A percentile compares a stretch with the other conserved stretches of the same genome.
These are phyloP conservation scores for Eriosoma lanigerum DNA, from an alignment of 1,140 invertebrate genomes.

Conservation along the genomic window DNA sequence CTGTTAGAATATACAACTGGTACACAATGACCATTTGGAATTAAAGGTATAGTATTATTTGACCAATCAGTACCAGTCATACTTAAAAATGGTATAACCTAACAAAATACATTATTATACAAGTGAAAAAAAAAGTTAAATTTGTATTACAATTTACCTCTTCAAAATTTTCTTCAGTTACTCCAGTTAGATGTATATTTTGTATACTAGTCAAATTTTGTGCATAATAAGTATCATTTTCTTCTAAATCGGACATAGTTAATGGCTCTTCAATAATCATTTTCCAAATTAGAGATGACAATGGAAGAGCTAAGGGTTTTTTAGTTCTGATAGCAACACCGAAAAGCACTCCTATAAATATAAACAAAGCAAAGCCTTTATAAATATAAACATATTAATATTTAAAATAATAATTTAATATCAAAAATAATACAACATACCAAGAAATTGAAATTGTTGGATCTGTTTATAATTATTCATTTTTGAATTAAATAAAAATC, in stretches of 20 bases:
- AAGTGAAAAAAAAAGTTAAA: not conserved
- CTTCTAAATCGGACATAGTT: conserved; percentile 67
- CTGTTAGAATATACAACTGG: conserved; percentile 67
- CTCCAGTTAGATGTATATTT: conserved; percentile 64
- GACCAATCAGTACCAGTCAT: conserved; percentile 69
- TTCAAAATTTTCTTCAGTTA: conserved; percentile 67
- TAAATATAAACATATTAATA: not conserved
- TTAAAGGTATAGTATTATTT: conserved; percentile 65
- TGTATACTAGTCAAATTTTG: conserved; percentile 65
- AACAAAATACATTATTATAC: not conserved
- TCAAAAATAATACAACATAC: conserved; percentile 54
- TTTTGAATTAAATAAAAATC: conserved; percentile 67
- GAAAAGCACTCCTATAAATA: conserved; percentile 62
- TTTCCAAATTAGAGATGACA: conserved; percentile 70
- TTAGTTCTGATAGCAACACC: conserved; percentile 65
- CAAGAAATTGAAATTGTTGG: conserved; percentile 67
- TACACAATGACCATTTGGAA: conserved; percentile 65
- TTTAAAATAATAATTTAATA: not conserved
- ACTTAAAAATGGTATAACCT: conserved; percentile 68
- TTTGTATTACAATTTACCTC: conserved; percentile 59
- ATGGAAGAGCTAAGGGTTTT: conserved; percentile 66
- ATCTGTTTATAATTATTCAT: conserved; percentile 58
- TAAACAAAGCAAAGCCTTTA: not conserved
- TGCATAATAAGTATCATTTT: conserved; percentile 67
- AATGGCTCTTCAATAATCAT: conserved; percentile 66